Conservation (phyloP, 1,140 invertebrate species). For the Drosophila sproati region DNA sequence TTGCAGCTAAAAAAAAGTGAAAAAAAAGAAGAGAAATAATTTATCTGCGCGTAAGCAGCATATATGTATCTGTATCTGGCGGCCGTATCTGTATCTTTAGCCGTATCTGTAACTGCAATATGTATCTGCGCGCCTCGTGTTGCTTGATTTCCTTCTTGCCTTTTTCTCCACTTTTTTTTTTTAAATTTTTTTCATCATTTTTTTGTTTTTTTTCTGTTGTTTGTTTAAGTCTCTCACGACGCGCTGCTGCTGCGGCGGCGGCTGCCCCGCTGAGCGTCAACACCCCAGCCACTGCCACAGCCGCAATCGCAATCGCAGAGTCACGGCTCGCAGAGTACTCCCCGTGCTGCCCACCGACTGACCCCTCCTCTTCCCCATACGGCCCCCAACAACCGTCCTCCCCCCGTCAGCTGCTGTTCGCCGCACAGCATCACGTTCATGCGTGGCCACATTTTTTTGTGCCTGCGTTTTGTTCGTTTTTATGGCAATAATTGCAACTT, state of each 20-base stretch:
- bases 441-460: slow-evolving; percentile 77
- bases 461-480: slow-evolving; percentile 81
- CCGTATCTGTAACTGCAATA: slow-evolving; percentile 59
- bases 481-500: slow-evolving; percentile 83
- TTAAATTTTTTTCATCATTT: slow-evolving; percentile 13
- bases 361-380: slow-evolving; percentile 9
- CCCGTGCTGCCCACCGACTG: slow-evolving; percentile 6
- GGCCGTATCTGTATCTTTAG: slow-evolving; percentile 40
- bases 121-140: slow-evolving; percentile 39
- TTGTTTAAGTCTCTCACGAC: slow-evolving; percentile 70
- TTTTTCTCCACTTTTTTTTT: slow-evolving; percentile 37
- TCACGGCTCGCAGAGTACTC: slow-evolving; percentile 12
- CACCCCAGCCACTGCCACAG: slow-evolving; percentile 55
- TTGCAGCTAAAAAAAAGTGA: slow-evolving; percentile 16
- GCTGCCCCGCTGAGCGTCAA: slow-evolving; percentile 73
- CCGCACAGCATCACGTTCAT: slow-evolving; percentile 74
- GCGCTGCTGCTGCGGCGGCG: slow-evolving; percentile 19
- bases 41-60: slow-evolving; percentile 74
- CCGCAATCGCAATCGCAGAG: slow-evolving; percentile 2
- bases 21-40: slow-evolving; percentile 62
- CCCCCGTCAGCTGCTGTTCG: background rate
- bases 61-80: slow-evolving; percentile 31
- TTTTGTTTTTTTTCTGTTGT: slow-evolving; percentile 54
- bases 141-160: slow-evolving; percentile 38
- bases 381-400: background rate